Evolutionary conservation across 2,888 invertebrate genomes (phyloP).

Genomic region (Volucella zonaria): DNA sequence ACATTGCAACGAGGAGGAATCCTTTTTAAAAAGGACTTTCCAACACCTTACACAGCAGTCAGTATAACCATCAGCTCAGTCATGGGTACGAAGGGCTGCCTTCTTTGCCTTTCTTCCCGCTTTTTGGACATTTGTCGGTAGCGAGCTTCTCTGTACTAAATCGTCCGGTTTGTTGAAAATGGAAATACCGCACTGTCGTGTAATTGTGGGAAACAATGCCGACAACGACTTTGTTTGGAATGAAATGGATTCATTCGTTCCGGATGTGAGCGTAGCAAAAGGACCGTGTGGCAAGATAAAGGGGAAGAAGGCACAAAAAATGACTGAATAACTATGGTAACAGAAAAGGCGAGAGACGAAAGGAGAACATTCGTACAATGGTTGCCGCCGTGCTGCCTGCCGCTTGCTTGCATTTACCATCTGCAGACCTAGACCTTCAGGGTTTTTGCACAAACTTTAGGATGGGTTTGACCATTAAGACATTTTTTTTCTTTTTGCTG

Average conservation of each 20-base stretch:
- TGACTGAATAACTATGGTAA: not conserved
- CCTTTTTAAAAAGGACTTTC: slow-evolving; percentile 52
- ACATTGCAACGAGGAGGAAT: slow-evolving; percentile 46
- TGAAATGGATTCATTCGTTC: slow-evolving; percentile 68
- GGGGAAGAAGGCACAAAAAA: too few relatives aligned
- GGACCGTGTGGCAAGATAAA: slow-evolving; percentile 1
- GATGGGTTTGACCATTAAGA: slow-evolving; percentile 61
- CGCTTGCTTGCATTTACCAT: slow-evolving; percentile 37
- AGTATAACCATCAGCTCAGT: slow-evolving; percentile 17
- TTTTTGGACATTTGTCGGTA: slow-evolving; percentile 25
- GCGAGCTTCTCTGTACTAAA: not conserved
- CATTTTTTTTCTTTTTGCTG: not conserved
- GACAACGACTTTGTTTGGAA: slow-evolving; percentile 68
- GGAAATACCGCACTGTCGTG: slow-evolving; percentile 71
- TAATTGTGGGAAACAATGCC: slow-evolving; percentile 73
- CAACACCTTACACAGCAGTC: slow-evolving; percentile 44
- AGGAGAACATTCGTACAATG: slow-evolving; percentile 46
- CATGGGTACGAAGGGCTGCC: slow-evolving; percentile 9
- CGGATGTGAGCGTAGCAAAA: slow-evolving; percentile 47
- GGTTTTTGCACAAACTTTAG: slow-evolving; percentile 19
- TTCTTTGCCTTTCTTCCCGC: not conserved
- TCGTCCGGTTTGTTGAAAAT: slow-evolving; percentile 56
- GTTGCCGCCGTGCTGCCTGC: slow-evolving; percentile 15
- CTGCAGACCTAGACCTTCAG: slow-evolving; percentile 65
- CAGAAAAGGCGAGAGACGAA: slow-evolving; percentile 12